Conservation (phyloP, 2,113 vertebrate genomes). For the Oreochromis niloticus region DNA sequence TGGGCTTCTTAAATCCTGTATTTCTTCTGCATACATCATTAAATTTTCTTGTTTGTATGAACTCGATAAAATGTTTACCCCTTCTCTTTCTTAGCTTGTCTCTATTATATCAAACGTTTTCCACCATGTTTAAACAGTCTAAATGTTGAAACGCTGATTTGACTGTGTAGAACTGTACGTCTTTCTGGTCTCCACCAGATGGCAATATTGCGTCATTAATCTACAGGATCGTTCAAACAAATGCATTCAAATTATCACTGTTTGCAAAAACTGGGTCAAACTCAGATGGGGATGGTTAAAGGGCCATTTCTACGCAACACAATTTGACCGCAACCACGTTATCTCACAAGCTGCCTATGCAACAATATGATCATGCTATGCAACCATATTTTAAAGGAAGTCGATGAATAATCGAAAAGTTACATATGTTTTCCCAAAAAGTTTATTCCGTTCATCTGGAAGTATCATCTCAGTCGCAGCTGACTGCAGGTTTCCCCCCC, state of each 20-base stretch:
- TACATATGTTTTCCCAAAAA: background rate
- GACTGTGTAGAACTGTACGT: background rate
- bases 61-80: background rate
- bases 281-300: background rate
- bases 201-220: background rate
- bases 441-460: background rate
- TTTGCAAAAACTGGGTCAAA: background rate
- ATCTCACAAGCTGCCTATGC: background rate
- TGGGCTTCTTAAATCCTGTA: background rate
- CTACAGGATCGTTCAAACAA: too few species aligned
- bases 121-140: background rate
- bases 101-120: background rate
- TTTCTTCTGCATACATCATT: background rate
- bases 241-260: background rate
- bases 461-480: background rate
- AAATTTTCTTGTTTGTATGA: background rate
- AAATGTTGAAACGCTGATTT: background rate
- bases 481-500: background rate
- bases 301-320: background rate
- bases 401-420: background rate
- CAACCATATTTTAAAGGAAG: background rate
- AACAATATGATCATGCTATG: background rate
- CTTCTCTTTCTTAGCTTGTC: background rate
- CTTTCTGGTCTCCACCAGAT: background rate
- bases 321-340: background rate